Evolutionary conservation across 2,888 invertebrate genomes (phyloP).

Genomic region (Synergus itoensis): DNA sequence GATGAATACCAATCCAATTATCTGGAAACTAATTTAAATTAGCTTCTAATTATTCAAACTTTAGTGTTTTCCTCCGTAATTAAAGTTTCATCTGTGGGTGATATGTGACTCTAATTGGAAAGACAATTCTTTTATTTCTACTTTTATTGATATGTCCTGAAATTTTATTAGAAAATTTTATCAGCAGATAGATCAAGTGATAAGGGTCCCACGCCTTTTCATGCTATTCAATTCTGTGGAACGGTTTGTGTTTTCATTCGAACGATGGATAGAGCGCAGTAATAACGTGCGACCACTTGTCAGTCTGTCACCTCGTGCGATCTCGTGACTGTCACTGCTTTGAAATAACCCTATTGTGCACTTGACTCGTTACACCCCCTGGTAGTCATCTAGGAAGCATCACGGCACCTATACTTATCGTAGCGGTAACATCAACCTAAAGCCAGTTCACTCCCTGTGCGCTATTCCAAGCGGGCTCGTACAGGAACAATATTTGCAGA

Average conservation of each 20-base stretch:
- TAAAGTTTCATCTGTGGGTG: no score
- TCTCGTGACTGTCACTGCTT: slow-evolving; percentile 47
- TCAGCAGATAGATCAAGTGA: slow-evolving; percentile 28
- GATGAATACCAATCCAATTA: background rate
- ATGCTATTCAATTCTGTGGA: slow-evolving; percentile 20
- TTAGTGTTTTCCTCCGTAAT: background rate
- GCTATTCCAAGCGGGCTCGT: slow-evolving; percentile 63
- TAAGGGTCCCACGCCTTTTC: slow-evolving; percentile 39
- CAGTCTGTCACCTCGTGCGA: slow-evolving; percentile 54
- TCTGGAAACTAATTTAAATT: background rate
- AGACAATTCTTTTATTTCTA: background rate
- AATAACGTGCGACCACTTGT: slow-evolving; percentile 53
- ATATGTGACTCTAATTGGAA: background rate
- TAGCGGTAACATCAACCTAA: slow-evolving; percentile 59
- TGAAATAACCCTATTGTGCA: slow-evolving; percentile 58
- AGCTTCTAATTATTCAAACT: background rate
- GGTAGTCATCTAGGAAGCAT: slow-evolving; percentile 56
- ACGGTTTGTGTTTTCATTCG: slow-evolving; percentile 40
- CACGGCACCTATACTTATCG: slow-evolving; percentile 55
- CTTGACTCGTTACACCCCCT: slow-evolving; percentile 66
- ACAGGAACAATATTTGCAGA: slow-evolving; percentile 76
- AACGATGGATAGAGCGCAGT: background rate
- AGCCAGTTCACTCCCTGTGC: slow-evolving; percentile 56
- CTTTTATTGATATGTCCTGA: background rate
- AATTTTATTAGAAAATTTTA: background rate